Conservation (phyloP, 1,140 invertebrate species). For the Trichonephila clavata region DNA sequence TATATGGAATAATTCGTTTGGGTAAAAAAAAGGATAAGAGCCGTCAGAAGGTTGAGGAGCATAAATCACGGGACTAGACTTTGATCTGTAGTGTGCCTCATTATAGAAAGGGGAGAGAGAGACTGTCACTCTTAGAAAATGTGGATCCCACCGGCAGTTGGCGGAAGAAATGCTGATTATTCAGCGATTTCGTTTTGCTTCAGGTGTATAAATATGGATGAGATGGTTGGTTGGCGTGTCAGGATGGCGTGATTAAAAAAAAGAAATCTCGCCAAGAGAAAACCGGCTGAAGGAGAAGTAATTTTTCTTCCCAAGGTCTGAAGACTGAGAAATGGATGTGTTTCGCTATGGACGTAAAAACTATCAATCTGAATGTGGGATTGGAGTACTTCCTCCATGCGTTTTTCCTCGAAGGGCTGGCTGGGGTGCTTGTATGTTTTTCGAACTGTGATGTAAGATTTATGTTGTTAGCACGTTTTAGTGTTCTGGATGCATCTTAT, state of each 20-base stretch:
- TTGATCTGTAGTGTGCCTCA: neutral
- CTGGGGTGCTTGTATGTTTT: neutral
- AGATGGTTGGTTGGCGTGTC: constrained; percentile 44
- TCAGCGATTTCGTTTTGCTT: constrained; percentile 26
- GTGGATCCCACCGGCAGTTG: constrained; percentile 5
- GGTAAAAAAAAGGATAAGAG: neutral
- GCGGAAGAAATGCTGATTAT: constrained; percentile 40
- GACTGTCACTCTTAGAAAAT: constrained; percentile 10
- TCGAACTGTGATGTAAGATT: neutral
- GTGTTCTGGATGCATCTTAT: neutral
- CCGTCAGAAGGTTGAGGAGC: constrained; percentile 5
- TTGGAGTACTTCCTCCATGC: neutral
- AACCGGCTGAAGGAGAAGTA: neutral
- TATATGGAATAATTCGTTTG: neutral
- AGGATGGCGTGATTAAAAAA: constrained; percentile 20
- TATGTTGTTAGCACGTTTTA: neutral
- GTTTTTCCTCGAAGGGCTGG: neutral
- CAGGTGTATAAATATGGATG: constrained; percentile 51
- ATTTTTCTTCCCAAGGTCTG: neutral
- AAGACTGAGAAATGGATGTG: constrained; percentile 6
- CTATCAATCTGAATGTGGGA: constrained; percentile 6
- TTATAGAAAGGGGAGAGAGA: neutral
- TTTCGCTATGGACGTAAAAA: neutral
- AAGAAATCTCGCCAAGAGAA: constrained; percentile 6
- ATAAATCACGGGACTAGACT: constrained; percentile 29